Evolutionary conservation across 2,113 vertebrate genomes (phyloP), one percentile per base, ranked within the genome.

Genomic region (Chionomys nivalis): DNA sequence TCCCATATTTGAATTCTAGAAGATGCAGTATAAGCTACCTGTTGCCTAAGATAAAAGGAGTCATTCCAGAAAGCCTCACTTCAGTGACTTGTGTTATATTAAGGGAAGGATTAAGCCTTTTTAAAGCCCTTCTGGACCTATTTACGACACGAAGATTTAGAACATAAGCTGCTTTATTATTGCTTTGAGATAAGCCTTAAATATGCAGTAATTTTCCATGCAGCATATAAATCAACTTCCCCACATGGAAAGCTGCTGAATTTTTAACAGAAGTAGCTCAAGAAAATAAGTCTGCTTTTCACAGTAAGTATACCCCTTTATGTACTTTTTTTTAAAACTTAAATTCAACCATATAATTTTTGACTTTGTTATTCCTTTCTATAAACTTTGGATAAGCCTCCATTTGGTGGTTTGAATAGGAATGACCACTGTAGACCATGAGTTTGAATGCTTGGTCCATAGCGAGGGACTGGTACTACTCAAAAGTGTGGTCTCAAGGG

Each of bases 91-190:
- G 89, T 91, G 81, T 86, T 95, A 52, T 88, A n/a, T 93, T 85
- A 91, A 95, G 96, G 78, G 93, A 95, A 89, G 91, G 93, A 97
- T 97, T 97, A 97, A 97, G 93, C 13, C 52, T 93, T 93, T 96
- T 85, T 16, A 97, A 98, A 97, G 97, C 93, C 96, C 91, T 97
- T 96, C 97, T 96, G 96, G 94, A 97, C 83, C 94, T 97, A 97
- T 97, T 98, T 97, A 97, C 2, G 3, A 93, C 91, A 86, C 31
- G 78, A 97, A 97, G 96, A 97, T 94, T 98, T 97, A 95, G 96
- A 97, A 96, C 94, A 96, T 95, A 97, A 97, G 96, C 97, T 91
- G 92, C 92, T 97, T 97, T 97, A 96, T 97, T 97, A 97, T 94
- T 93, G 94, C 95, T 96, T 92, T 72, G 94, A 97, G 96, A 97